Conservation (phyloP, 1,140 invertebrate genomes). For the Meloidogyne hapla region DNA sequence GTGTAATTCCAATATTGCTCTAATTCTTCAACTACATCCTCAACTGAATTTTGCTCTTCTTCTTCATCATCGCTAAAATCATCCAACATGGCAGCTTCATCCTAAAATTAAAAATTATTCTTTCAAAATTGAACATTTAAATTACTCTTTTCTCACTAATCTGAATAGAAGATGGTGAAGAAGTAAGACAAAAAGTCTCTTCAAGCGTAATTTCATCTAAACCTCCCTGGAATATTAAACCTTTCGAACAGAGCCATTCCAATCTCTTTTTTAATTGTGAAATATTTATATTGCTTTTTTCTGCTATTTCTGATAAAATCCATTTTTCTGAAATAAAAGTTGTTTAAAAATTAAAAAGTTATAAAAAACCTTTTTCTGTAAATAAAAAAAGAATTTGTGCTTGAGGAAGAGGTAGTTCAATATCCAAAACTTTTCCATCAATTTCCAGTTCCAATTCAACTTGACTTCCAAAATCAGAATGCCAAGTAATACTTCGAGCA, state of each 20-base stretch:
- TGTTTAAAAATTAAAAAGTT: neutral
- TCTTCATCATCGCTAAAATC: conserved; percentile 51
- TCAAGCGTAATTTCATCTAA: conserved; percentile 83
- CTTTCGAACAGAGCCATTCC: conserved; percentile 79
- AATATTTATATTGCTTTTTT: conserved; percentile 66
- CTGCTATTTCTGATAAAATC: conserved; percentile 29
- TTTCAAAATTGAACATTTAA: neutral
- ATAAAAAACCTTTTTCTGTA: conserved; percentile 74
- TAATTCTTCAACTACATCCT: conserved; percentile 89
- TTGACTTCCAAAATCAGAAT: conserved; percentile 43
- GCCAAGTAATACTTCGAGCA: conserved; percentile 81
- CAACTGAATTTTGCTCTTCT: conserved; percentile 76
- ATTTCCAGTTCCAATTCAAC: conserved; percentile 89
- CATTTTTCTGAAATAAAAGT: conserved; percentile 35
- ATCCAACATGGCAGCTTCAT: conserved; percentile 6
- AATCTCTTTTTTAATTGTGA: conserved; percentile 80
- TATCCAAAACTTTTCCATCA: conserved; percentile 76
- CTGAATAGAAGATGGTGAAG: conserved; percentile 26
- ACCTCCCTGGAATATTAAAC: conserved; percentile 78
- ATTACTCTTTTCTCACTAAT: conserved; percentile 29
- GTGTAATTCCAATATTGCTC: conserved; percentile 77
- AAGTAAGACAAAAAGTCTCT: conserved; percentile 48
- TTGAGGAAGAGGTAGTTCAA: conserved; percentile 85
- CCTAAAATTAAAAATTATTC: neutral
- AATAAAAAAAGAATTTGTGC: conserved; percentile 92